Evolutionary conservation across 2,888 invertebrate genomes (phyloP).

Genomic region (Ormyrus pomaceus): DNA sequence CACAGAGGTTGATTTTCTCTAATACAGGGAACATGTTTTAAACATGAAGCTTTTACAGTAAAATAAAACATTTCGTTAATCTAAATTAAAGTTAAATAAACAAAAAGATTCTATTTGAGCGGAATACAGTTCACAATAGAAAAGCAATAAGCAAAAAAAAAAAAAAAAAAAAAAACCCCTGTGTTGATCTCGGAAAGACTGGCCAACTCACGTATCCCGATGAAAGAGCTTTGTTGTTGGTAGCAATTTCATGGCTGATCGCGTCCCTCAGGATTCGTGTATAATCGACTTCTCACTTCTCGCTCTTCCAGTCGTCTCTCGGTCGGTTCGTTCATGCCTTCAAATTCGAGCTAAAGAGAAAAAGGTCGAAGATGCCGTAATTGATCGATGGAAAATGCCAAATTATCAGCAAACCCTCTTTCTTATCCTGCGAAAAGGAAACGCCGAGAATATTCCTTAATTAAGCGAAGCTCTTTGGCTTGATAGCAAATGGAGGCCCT

Average conservation of each 20-base stretch:
- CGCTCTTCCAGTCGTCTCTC: background rate
- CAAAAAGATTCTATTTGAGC: too few relatives aligned
- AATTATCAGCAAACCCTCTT: background rate
- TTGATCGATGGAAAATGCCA: slow-evolving; percentile 25
- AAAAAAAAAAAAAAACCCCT: too few relatives aligned
- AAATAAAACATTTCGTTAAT: too few relatives aligned
- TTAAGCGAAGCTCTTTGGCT: too few relatives aligned
- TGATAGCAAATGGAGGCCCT: too few relatives aligned
- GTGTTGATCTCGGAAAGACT: background rate
- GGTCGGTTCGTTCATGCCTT: background rate
- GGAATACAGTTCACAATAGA: too few relatives aligned
- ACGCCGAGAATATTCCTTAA: too few relatives aligned
- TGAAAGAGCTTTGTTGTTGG: background rate
- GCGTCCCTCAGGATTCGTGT: background rate
- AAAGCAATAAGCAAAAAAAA: too few relatives aligned
- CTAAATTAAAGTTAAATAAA: too few relatives aligned
- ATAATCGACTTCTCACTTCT: background rate
- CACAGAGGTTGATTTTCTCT: too few relatives aligned
- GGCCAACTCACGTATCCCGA: background rate
- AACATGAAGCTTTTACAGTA: too few relatives aligned
- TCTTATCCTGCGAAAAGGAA: background rate
- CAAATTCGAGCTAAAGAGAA: background rate
- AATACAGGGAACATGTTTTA: too few relatives aligned
- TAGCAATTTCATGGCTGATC: slow-evolving; percentile 35
- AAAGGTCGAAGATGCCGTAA: background rate